Percentiles rank a stretch among this genome's conserved stretches.
phyloP scores from a whole-genome alignment of 2,888 invertebrate genomes.

The Cantharis rufa region DNA sequence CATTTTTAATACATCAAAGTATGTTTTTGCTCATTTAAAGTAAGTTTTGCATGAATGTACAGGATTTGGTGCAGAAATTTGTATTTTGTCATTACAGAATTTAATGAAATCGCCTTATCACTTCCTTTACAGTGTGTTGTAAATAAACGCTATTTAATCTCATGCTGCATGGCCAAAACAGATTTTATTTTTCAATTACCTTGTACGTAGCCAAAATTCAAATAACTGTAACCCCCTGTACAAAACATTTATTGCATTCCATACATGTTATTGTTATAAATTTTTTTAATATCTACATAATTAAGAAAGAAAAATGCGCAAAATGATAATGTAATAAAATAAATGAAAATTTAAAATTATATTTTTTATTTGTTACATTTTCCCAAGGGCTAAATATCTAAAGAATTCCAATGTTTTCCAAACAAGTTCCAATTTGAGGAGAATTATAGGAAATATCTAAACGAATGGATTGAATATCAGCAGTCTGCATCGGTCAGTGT shows the following conservation, averaged over 20 bases:
- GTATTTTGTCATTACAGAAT: not conserved
- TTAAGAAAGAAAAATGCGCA: constrained; percentile 16
- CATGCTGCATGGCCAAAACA: not conserved
- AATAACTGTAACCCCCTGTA: not conserved
- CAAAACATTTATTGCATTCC: constrained; percentile 54
- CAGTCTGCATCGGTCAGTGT: too few species aligned
- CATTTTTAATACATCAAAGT: not conserved
- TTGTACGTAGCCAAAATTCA: not conserved
- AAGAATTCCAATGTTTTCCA: too few species aligned
- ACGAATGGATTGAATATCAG: too few species aligned
- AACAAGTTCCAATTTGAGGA: too few species aligned
- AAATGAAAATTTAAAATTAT: constrained; percentile 21
- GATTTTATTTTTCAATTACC: not conserved
- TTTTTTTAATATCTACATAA: constrained; percentile 38
- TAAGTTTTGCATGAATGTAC: not conserved
- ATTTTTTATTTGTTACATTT: constrained; percentile 45
- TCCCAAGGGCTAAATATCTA: too few species aligned
- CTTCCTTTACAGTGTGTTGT: not conserved
- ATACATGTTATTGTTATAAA: constrained; percentile 52
- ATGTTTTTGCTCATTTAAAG: not conserved
- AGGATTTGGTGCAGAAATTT: not conserved
- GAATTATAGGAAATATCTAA: too few species aligned
- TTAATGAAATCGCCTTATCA: not conserved
- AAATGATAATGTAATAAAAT: constrained; percentile 22
- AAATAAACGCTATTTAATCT: not conserved